Base-by-base conservation (phyloP, 2,113 vertebrate genomes). In the Stomatorhinus ivindoensis region DNA sequence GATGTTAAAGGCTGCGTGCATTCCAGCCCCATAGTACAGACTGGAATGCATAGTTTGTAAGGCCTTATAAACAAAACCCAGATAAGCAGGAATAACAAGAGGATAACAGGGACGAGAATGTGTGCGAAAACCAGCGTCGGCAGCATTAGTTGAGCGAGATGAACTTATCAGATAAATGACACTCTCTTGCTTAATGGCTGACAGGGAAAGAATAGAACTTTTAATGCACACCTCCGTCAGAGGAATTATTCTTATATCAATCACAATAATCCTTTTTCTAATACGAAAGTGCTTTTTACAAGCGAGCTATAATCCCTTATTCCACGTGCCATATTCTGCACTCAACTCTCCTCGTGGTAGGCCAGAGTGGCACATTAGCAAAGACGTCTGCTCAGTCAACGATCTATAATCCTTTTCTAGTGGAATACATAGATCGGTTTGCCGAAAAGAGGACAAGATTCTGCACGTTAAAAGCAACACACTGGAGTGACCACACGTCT, bases 271-370 rank as follows among this genome's bases (percentile, higher is more conserved):
- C 87, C 87, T 47, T 88, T 88, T 27, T 73, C 42, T 69, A 84
- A 84, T 84, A 89, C 24, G 58, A 83, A 85, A 83, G 51, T 48
- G 39, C 51, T 89, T 89, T 89, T 48, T 85, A 24, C 50, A 83
- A 85, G 76, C 31, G 53, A 89, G 88, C 51, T 83, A 85, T 89
- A 89, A 89, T 89, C 88, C 73, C 73, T 82, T 58, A 42, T 53
- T 61, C 76, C 58, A 7, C 39, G 19, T 87, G 85, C 48, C 61
- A 80, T 80, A 80, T 65, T 89, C 48, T 8, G 42, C 11, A 39
- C 88, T 31, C 35, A 0, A 6, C 76, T 84, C 51, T 42, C 46
- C 47, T 44, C 31, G 21, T 39, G 21, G 31, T 6, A 44, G 39
- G 51, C 5, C 15, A n/a, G 11, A 89, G 55, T 27, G 50, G 4